Base-by-base conservation (phyloP, 2,888 invertebrate species). In the Trachelus tabidus region DNA sequence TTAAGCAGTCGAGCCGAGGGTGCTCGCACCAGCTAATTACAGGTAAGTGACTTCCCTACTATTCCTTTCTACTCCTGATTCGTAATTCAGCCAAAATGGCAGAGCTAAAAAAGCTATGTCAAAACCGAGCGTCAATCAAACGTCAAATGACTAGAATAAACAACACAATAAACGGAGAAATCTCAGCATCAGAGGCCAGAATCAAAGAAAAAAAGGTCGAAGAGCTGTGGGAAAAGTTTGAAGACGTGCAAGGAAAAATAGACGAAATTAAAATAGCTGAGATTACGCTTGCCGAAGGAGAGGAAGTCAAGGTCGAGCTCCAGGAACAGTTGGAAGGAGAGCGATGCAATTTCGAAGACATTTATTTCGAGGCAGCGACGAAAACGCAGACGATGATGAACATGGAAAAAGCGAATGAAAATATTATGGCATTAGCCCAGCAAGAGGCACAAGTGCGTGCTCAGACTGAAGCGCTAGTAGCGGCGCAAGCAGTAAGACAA, bases 11-110 rank as follows among this genome's bases (percentile, higher is more conserved):
- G 73, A 69, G 71, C 73, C 73, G 73, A 75, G 30, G 69, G 71
- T 74, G 68, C 31, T 73, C 15, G 69, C n/a, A 73, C 12, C 73
- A 35, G 68, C 15, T 73, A 37, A 56, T 12, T 3, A 35, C 34
- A 74, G 77, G 75, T 79, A 15, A 79, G 79, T 79, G 79, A 75
- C 73, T 80, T 69, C 78, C 75, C 80, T 80, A 71, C 40, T 73
- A 73, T 80, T 69, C 80, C 34, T 73, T 80, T 73, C 74, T 31
- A 68, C 69, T 73, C 77, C 74, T 40, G 79, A 79, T 74, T 77
- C 79, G 76, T 77, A 77, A 71, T 73, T 73, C 37, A 73, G 56
- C 15, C n/a, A 76, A 69, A 78, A 80, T 80, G 80, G 56, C 76
- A 35, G 80, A 76, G 6, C 15, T 78, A 11, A 80, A 73, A 76